Evolutionary conservation across 2,797 vertebrate genomes (phyloP), one percentile per base, ranked within the genome.

Genomic region (Capromys pilorides): DNA sequence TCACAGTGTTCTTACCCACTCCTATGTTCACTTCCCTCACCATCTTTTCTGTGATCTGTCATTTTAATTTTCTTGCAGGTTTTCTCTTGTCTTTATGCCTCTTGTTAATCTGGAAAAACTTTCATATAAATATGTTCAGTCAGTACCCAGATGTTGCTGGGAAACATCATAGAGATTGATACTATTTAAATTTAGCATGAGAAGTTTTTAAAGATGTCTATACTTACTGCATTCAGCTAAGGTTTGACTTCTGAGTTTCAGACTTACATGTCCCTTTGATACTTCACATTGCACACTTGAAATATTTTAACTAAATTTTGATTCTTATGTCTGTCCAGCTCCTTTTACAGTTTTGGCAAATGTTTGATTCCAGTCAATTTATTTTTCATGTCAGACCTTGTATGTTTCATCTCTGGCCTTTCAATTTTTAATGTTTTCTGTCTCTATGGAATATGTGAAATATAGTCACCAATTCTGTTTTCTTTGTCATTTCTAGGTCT

Each of bases 41-140:
- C 6, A 13, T 88, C 6, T 61, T 83, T 83, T 66, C 21, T 24
- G 9, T 92, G n/a, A 79, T 86, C 31, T 91, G 21, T 73, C 24
- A 73, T 39, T 67, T 1, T 89, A 79, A 85, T 91, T 75, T 91
- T 94, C 80, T 91, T 93, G 22, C 10, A 91, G 18, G 3, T 96
- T 93, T 39, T 22, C 10, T 84, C 57, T 95, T 80, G 28, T 91
- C 61, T 71, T 91, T 36, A 82, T 89, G 66, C 19, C 9, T 90
- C 28, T 62, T 86, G 45, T 39, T 90, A 90, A 64, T 78, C n/a
- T 94, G 61, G n/a, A 89, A 89, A 59, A 92, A 71, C 10, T 14
- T 28, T 82, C 78, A 69, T 49, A 62, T 88, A 6, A 88, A 49
- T 57, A n/a, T 31, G 1, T 95, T 88, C 31, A 69, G 0, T 64